Evolutionary conservation across 2,797 vertebrate species (phyloP).

Genomic region (Okamejei kenojei): DNA sequence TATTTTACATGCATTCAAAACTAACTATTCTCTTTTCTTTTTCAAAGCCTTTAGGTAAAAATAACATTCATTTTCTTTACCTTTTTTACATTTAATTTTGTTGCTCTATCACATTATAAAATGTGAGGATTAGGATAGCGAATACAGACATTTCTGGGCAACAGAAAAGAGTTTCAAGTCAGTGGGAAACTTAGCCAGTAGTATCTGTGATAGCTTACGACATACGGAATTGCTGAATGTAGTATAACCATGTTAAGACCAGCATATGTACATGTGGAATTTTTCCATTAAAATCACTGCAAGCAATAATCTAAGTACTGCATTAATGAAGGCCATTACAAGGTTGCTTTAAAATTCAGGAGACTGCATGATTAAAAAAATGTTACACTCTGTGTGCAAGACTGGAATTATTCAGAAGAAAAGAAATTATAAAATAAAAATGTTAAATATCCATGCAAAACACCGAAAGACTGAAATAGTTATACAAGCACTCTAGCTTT

Average conservation of each 20-base stretch:
- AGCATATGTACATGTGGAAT: not conserved
- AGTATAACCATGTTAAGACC: not conserved
- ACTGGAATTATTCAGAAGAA: not conserved
- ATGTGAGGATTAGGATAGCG: not conserved
- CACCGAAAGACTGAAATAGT: not conserved
- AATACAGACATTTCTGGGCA: not conserved
- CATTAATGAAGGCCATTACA: not conserved
- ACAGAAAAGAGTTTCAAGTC: not conserved
- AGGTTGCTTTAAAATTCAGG: not conserved
- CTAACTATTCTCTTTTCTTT: not conserved
- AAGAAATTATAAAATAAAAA: not conserved
- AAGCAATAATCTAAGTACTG: not conserved
- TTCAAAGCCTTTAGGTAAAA: not conserved
- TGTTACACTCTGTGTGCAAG: not conserved
- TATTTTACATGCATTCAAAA: not conserved
- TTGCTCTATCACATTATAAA: not conserved
- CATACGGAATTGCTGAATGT: not conserved
- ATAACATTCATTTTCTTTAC: not conserved
- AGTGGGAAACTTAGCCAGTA: not conserved
- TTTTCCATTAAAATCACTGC: not conserved
- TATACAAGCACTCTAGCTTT: not conserved
- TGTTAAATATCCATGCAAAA: not conserved
- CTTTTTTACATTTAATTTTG: not conserved
- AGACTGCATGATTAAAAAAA: not conserved
- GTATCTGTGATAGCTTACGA: not conserved